Base-by-base conservation (phyloP, 2,113 vertebrate species). In the Tursiops truncatus region DNA sequence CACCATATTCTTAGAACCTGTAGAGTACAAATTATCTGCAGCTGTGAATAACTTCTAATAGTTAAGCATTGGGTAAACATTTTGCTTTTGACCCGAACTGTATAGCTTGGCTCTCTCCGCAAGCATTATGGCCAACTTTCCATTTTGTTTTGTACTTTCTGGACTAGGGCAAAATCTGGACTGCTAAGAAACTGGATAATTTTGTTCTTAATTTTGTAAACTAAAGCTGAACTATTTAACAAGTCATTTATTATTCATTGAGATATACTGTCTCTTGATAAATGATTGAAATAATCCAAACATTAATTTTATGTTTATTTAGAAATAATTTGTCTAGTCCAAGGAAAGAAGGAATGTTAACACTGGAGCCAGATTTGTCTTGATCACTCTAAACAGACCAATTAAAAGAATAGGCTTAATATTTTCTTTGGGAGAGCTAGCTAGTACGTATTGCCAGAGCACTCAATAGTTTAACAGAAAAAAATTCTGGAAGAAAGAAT, bases 1-100 rank as follows among this genome's bases (percentile, higher is more conserved):
- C 25, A 93, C 60, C 44, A 38, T 23, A 91, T 58, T 90, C 80
- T 95, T 94, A 93, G 73, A 81, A 90, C 44, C 33, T 63, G 15
- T 92, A 44, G 4, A 68, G 58, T 18, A 89, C 70, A 97, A 96
- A 97, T 92, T 12, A 18, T 85, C 84, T 92, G 56, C 92, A 97
- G 96, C 96, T 97, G 95, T 95, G 89, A 94, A 73, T 81, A 95
- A 89, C 41, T 88, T 82, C 53, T 91, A 94, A 17, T 81, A 58
- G 84, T 92, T 85, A 94, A 96, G 76, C 53, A 50, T 56, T 58
- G 82, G 62, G 41, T 85, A 81, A 73, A 85, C 44, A 58, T 76
- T 68, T 95, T 67, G 63, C 80, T 96, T 97, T 71, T 95, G 74
- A 91, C 92, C 56, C 53, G 68, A 89, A 65, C 31, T 95, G 62